A percentile compares a stretch with the other conserved stretches of the same genome.
Evolutionary conservation across 2,888 invertebrate species (phyloP).

Genomic region (Pristionchus japonicus): DNA sequence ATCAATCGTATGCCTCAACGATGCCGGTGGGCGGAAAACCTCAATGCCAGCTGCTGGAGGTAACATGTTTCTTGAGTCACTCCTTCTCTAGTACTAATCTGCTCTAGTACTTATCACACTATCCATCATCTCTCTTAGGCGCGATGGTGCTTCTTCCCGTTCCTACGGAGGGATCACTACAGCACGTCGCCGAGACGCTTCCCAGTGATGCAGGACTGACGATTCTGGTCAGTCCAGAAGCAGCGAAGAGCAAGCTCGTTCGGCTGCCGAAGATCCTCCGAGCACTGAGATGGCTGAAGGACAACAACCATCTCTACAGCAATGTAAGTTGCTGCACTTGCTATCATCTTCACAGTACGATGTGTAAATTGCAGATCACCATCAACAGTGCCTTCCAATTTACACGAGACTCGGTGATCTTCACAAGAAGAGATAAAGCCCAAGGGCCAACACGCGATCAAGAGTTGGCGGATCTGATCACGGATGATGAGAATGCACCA

Average conservation of each 20-base stretch:
- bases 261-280: constrained; percentile 8
- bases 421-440: not conserved
- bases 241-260: not conserved
- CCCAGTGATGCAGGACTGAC: constrained; percentile 9
- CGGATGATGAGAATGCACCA: not conserved
- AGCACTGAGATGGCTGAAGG: constrained; percentile 45
- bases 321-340: not conserved
- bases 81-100: not conserved
- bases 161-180: not conserved
- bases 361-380: not conserved
- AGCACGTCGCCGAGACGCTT: not conserved
- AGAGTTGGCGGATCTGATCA: not conserved
- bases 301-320: constrained; percentile 29
- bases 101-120: not conserved
- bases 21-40: not conserved
- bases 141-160: not conserved
- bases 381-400: constrained; percentile 42
- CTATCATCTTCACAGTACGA: not conserved
- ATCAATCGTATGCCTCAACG: not conserved
- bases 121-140: not conserved
- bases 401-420: not conserved
- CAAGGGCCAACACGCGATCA: no score
- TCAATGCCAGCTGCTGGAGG: not conserved
- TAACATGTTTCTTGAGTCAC: no score
- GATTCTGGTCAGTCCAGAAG: not conserved